Percentiles rank a stretch among this genome's conserved stretches.
phyloP scores from a whole-genome alignment of 1,140 invertebrate species.

The Drosophila pseudoobscura region DNA sequence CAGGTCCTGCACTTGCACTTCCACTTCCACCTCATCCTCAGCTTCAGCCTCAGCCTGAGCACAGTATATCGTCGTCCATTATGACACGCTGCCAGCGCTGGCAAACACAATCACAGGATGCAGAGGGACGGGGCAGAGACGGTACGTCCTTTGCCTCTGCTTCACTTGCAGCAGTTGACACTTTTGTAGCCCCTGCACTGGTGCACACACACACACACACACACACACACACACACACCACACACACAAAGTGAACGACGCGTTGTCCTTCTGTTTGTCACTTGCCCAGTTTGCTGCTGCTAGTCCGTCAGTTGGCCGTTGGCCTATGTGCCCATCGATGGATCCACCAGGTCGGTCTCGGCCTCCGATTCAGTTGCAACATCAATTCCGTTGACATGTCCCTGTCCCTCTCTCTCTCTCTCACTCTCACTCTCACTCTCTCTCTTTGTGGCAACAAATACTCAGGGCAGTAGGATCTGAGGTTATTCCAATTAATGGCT shows the following conservation, averaged over 20 bases:
- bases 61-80: slow-evolving; percentile 52
- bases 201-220: too few relatives aligned
- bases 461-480: too few relatives aligned
- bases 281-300: slow-evolving; percentile 53
- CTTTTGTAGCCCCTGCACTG: slow-evolving; percentile 46
- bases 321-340: slow-evolving; percentile 36
- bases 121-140: background rate
- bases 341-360: slow-evolving; percentile 23
- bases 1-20: slow-evolving; percentile 14
- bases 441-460: slow-evolving; percentile 1
- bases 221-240: too few relatives aligned
- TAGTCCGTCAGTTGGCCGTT: slow-evolving; percentile 51
- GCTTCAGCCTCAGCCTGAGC: background rate
- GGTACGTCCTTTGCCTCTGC: slow-evolving; percentile 12
- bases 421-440: background rate
- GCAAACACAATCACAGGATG: slow-evolving; percentile 75
- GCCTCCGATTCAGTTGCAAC: slow-evolving; percentile 59
- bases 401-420: background rate
- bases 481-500: too few relatives aligned
- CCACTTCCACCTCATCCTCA: slow-evolving; percentile 7
- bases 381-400: slow-evolving; percentile 49
- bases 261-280: slow-evolving; percentile 69
- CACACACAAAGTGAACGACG: slow-evolving; percentile 26
- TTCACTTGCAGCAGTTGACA: slow-evolving; percentile 76
- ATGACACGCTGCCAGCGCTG: slow-evolving; percentile 63